phyloP scores from a whole-genome alignment of 2,888 invertebrate genomes.

The Conus canariensis region DNA sequence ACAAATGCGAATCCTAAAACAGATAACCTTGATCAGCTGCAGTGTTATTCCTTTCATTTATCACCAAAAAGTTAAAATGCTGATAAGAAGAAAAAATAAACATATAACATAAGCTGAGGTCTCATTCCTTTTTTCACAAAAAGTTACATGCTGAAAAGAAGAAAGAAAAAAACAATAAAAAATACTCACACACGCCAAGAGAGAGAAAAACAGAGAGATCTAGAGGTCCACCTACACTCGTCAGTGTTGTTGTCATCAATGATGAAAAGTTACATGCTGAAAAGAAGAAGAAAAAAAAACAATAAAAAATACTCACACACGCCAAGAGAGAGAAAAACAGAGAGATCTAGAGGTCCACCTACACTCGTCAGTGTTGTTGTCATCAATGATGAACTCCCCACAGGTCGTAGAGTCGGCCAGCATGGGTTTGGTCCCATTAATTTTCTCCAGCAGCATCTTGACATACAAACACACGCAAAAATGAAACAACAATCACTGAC shows the following conservation, averaged over 20 bases:
- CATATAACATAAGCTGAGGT: no score
- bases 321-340: not conserved
- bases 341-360: not conserved
- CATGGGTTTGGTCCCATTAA: conserved; percentile 84
- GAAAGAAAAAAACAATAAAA: not conserved
- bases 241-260: conserved; percentile 56
- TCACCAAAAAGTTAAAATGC: not conserved
- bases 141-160: not conserved
- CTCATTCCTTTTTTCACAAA: no score
- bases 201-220: not conserved
- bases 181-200: not conserved
- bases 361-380: conserved; percentile 46
- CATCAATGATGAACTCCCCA: conserved; percentile 78
- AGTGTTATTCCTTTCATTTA: no score
- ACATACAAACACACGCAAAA: not conserved
- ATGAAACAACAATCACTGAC: not conserved
- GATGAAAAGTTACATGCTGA: conserved; percentile 26
- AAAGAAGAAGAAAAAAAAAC: not conserved
- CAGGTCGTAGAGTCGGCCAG: conserved; percentile 81
- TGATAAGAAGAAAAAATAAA: not conserved
- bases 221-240: conserved; percentile 16
- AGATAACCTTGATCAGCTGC: no score
- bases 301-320: not conserved
- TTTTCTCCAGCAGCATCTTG: conserved; percentile 93
- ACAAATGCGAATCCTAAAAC: no score